These are phyloP conservation scores for Chrysomallon squamiferum DNA, from an alignment of 1,140 invertebrate species.

Conservation along the genomic window DNA sequence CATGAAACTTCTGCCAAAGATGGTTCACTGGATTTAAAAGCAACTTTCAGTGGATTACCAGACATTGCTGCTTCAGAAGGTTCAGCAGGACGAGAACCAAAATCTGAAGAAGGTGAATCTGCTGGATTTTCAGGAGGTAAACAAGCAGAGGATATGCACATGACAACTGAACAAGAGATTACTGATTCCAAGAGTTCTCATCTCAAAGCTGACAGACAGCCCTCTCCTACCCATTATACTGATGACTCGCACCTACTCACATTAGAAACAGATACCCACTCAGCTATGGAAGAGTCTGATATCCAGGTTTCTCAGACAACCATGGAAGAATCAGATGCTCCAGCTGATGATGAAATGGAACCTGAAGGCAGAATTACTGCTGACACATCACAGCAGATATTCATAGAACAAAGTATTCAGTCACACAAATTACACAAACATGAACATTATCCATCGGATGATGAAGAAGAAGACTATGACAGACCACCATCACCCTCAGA, in stretches of 20 bases:
- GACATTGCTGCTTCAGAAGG: background rate
- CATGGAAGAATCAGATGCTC: slow-evolving; percentile 11
- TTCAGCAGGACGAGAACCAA: background rate
- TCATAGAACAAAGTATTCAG: slow-evolving; percentile 51
- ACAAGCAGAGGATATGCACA: slow-evolving; percentile 1
- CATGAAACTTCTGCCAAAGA: background rate
- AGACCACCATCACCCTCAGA: slow-evolving; percentile 46
- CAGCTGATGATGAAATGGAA: slow-evolving; percentile 24
- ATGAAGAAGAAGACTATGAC: slow-evolving; percentile 19
- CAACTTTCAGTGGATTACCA: background rate
- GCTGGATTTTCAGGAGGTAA: background rate
- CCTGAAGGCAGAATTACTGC: slow-evolving; percentile 44
- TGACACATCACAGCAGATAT: slow-evolving; percentile 55
- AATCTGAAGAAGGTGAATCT: background rate
- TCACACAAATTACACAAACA: slow-evolving; percentile 3
- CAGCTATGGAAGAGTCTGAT: slow-evolving; percentile 29
- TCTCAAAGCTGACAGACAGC: slow-evolving; percentile 33
- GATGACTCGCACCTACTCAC: background rate
- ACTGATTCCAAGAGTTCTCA: slow-evolving; percentile 5
- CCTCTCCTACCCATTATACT: slow-evolving; percentile 52
- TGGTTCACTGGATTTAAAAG: background rate
- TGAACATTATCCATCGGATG: background rate
- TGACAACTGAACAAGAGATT: background rate
- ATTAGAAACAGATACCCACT: slow-evolving; percentile 32
- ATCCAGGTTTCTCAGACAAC: slow-evolving; percentile 5